Conservation (phyloP, 2,888 invertebrate genomes). For the Rhagophthalmus giganteus region DNA sequence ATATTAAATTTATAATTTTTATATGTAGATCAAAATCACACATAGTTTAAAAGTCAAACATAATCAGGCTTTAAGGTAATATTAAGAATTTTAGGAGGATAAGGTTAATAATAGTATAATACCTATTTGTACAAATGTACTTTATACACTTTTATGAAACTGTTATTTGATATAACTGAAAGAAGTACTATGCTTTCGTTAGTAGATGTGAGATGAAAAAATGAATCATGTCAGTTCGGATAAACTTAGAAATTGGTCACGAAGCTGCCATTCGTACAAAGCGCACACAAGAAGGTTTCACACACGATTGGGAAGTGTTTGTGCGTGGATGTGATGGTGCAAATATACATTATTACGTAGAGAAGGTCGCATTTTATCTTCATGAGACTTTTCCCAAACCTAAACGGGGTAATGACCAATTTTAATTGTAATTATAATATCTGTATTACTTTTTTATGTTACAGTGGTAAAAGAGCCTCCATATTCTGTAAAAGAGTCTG, state of each 20-base stretch:
- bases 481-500: slow-evolving; percentile 87
- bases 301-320: slow-evolving; percentile 97
- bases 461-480: slow-evolving; percentile 89
- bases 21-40: no score
- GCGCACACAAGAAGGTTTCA: slow-evolving; percentile 86
- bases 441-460: no score
- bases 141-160: not conserved
- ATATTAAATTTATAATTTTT: no score
- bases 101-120: no score
- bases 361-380: slow-evolving; percentile 87
- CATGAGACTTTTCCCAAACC: slow-evolving; percentile 93
- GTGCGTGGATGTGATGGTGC: slow-evolving; percentile 86
- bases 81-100: no score
- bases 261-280: slow-evolving; percentile 79
- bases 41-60: no score
- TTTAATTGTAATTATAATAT: slow-evolving; percentile 12
- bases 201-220: slow-evolving; percentile 11
- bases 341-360: slow-evolving; percentile 87
- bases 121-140: no score
- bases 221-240: slow-evolving; percentile 66
- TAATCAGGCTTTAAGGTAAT: no score
- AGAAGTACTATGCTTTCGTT: not conserved
- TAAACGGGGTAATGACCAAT: slow-evolving; percentile 71
- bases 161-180: slow-evolving; percentile 9
- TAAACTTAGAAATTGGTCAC: slow-evolving; percentile 92